A percentile compares a stretch with the other conserved stretches of the same genome.
These are phyloP conservation scores for Terebella lapidaria DNA, from an alignment of 2,888 invertebrate genomes.

Conservation along the genomic window DNA sequence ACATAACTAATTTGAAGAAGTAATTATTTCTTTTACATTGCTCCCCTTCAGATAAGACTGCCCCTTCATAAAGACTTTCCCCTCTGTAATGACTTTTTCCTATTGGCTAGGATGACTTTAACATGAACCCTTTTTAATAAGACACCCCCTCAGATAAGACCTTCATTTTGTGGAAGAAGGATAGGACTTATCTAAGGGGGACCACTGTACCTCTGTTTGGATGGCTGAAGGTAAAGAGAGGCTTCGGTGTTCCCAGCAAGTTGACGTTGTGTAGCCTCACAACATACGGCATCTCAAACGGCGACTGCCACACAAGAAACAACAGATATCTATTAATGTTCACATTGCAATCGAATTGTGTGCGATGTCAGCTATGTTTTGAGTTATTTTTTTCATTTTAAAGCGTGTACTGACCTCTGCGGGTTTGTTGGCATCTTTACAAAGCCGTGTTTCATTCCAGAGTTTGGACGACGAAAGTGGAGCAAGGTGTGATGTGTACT, in stretches of 20 bases:
- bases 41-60: no score
- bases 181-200: no score
- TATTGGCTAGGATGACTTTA: no score
- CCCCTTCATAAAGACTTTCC: no score
- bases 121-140: no score
- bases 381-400: neutral
- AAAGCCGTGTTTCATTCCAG: slow-evolving; percentile 46
- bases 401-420: slow-evolving; percentile 13
- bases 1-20: no score
- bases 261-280: slow-evolving; percentile 83
- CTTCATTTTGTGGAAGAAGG: no score
- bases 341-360: no score
- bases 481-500: slow-evolving; percentile 84
- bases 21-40: no score
- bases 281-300: slow-evolving; percentile 83
- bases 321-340: neutral
- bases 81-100: no score
- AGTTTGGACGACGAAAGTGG: slow-evolving; percentile 89
- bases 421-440: slow-evolving; percentile 21
- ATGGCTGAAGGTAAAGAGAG: slow-evolving; percentile 83
- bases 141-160: no score
- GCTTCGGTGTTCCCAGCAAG: slow-evolving; percentile 68
- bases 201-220: slow-evolving; percentile 66
- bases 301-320: slow-evolving; percentile 48
- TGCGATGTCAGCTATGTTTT: no score